Base-by-base conservation (phyloP, 2,113 vertebrate species). In the Gymnobelideus leadbeateri region DNA sequence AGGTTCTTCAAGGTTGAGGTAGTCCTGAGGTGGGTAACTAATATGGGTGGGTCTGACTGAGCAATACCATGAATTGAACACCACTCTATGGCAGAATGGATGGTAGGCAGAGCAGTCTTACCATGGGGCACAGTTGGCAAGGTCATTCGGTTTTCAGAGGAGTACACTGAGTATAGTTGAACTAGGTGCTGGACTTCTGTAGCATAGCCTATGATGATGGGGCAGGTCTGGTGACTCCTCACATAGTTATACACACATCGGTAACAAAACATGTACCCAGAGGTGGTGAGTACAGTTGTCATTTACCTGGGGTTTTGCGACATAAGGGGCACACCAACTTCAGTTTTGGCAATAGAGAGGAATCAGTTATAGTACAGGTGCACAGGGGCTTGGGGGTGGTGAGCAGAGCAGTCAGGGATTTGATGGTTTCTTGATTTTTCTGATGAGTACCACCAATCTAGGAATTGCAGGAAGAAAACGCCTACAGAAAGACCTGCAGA, bases 401-500 rank as follows among this genome's bases (percentile, higher is more conserved):
- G 0, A 99, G 99, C 25, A 99, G 98, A 0, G 99, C 98, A n/a
- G 99, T 99, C 96, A 99, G 96, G 21, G 98, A 96, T 84, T 99
- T 99, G 94, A 99, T 97, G 0, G 99, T 97, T 97, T 98, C 99
- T 95, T 99, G 99, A 98, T 49, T 99, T 99, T 90, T 99, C 99
- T 0, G 99, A 98, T 0, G 99, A 99, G 97, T 99, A 99, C n/a
- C n/a, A n/a, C n/a, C n/a, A n/a, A n/a, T n/a, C n/a, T n/a, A 99
- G 98, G 98, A 99, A 99, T 99, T 99, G 99, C 37, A 99, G 98
- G 98, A 99, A 99, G 98, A 99, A 99, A 3, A 99, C 98, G 0
- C 99, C 99, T 94, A 99, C 37, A 0, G 99, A 99, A 31, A 99
- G 98, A 50, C 99, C 98, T 0, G 99, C 99, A 92, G 99, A 99